These are phyloP conservation scores for Phocoena sinus DNA, from an alignment of 2,113 vertebrate species.

Conservation along the genomic window DNA sequence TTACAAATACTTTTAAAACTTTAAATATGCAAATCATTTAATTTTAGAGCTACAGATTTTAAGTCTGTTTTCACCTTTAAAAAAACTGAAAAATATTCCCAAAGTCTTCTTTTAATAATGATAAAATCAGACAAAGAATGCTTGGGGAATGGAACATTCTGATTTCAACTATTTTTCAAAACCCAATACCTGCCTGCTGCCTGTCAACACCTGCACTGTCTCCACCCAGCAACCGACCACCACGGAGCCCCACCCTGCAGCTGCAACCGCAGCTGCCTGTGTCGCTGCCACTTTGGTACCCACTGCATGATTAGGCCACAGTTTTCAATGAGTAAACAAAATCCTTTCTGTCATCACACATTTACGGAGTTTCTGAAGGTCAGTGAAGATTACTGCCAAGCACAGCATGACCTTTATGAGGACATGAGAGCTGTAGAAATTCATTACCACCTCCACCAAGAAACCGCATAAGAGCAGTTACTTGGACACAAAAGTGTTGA, in stretches of 20 bases:
- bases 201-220: background rate
- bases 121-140: background rate
- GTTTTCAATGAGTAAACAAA: background rate
- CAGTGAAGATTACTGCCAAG: background rate
- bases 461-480: background rate
- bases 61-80: background rate
- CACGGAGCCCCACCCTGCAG: background rate
- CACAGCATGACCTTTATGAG: background rate
- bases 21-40: background rate
- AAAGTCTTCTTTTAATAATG: background rate
- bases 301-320: background rate
- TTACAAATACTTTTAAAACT: background rate
- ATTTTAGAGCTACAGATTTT: background rate
- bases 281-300: background rate
- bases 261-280: background rate
- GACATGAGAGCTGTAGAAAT: background rate
- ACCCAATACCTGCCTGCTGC: background rate
- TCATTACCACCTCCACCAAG: background rate
- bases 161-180: background rate
- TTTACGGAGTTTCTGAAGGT: background rate
- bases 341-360: background rate
- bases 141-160: background rate
- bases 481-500: background rate
- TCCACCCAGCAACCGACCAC: background rate
- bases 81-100: background rate